These are phyloP conservation scores for Gulo gulo DNA, from an alignment of 2,113 vertebrate genomes.

Conservation along the genomic window DNA sequence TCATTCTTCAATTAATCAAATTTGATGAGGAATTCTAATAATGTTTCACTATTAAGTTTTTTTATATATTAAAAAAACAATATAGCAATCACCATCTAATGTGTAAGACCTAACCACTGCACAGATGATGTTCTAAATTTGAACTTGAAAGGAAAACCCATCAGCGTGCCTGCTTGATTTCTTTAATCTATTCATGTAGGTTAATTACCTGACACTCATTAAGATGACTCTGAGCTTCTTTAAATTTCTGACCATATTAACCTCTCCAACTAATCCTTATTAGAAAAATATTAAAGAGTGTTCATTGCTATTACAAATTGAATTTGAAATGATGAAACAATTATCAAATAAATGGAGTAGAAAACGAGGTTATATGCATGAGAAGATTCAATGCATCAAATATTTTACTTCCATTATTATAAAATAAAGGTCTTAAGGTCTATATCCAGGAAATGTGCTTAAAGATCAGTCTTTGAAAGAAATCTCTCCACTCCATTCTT, in stretches of 20 bases:
- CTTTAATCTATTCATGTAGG: constrained; percentile 80
- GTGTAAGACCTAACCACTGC: constrained; percentile 61
- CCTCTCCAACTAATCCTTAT: constrained; percentile 80
- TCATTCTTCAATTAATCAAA: constrained; percentile 72
- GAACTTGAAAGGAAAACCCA: constrained; percentile 79
- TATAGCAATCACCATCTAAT: constrained; percentile 69
- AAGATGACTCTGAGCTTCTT: constrained; percentile 78
- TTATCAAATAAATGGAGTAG: constrained; percentile 80
- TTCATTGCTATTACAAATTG: constrained; percentile 80
- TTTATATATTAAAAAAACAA: constrained; percentile 78
- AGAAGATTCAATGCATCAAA: constrained; percentile 76
- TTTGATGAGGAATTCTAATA: constrained; percentile 73
- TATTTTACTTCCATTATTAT: constrained; percentile 72
- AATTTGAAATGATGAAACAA: constrained; percentile 81
- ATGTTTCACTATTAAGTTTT: constrained; percentile 66
- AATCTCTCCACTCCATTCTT: background rate
- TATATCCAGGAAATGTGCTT: constrained; percentile 61
- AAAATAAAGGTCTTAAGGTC: constrained; percentile 72
- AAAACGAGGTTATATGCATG: constrained; percentile 79
- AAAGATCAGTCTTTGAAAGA: constrained; percentile 69
- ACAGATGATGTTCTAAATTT: constrained; percentile 77
- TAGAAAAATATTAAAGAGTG: constrained; percentile 80
- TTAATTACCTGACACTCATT: constrained; percentile 81
- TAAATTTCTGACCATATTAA: constrained; percentile 81
- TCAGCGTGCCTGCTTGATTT: constrained; percentile 72